Conservation (phyloP, 2,888 invertebrate genomes). For the Torymus tubicola region DNA sequence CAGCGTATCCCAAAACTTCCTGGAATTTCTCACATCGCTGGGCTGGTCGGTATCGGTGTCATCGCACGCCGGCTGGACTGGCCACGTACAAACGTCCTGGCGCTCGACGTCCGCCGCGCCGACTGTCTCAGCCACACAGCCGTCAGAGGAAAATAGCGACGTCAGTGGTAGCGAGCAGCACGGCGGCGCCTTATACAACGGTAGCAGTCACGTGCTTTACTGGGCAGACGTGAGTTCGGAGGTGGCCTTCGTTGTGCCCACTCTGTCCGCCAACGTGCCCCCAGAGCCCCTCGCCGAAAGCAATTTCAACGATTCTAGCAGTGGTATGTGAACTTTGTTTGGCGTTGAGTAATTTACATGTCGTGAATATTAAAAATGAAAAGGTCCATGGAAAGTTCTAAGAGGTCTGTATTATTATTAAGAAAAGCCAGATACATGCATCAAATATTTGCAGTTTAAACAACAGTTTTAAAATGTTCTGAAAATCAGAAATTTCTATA, state of each 20-base stretch:
- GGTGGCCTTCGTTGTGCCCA: constrained; percentile 95
- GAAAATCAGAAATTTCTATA: no score
- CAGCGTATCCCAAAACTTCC: constrained; percentile 78
- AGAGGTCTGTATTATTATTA: no score
- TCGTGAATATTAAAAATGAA: no score
- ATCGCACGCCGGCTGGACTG: constrained; percentile 96
- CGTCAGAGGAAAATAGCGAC: constrained; percentile 64
- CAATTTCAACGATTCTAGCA: constrained; percentile 70
- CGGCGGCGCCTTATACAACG: constrained; percentile 88
- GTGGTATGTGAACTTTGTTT: constrained; percentile 62
- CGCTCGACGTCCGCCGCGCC: constrained; percentile 82
- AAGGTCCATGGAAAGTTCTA: no score
- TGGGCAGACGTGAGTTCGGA: constrained; percentile 97
- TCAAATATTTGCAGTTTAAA: no score
- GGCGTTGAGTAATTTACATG: no score
- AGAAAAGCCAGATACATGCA: no score
- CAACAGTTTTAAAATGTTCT: no score
- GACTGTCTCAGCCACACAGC: constrained; percentile 66
- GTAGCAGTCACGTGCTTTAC: constrained; percentile 90
- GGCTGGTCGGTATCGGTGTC: constrained; percentile 92
- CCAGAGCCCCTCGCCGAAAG: constrained; percentile 66
- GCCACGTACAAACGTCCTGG: constrained; percentile 92
- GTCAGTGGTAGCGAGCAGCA: constrained; percentile 67
- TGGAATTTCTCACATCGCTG: constrained; percentile 81
- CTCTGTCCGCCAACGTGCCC: constrained; percentile 68